phyloP scores from a whole-genome alignment of 2,888 invertebrate species.

The Agelastica alni region DNA sequence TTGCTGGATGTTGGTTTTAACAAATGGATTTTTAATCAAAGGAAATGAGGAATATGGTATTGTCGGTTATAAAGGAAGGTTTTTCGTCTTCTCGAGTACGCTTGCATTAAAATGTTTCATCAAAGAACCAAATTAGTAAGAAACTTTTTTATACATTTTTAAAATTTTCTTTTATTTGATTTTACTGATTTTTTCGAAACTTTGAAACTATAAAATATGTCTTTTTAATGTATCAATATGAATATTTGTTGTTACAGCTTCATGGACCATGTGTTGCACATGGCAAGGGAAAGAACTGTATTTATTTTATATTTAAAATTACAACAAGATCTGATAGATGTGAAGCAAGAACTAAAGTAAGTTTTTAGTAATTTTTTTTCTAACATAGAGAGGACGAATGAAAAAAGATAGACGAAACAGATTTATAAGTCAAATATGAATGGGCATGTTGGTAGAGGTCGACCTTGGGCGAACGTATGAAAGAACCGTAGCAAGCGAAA shows the following conservation, averaged over 20 bases:
- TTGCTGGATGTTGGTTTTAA: slow-evolving; percentile 65
- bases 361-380: no score
- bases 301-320: slow-evolving; percentile 72
- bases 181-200: no score
- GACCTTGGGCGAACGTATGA: no score
- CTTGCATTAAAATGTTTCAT: slow-evolving; percentile 62
- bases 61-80: slow-evolving; percentile 61
- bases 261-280: slow-evolving; percentile 58
- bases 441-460: no score
- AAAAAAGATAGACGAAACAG: no score
- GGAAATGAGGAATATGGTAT: slow-evolving; percentile 73
- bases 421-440: no score
- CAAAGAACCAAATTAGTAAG: slow-evolving; percentile 58
- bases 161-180: no score
- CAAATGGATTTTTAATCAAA: slow-evolving; percentile 71
- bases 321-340: slow-evolving; percentile 57
- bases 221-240: no score
- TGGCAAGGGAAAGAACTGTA: slow-evolving; percentile 68
- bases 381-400: no score
- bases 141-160: not conserved
- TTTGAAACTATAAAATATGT: no score
- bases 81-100: slow-evolving; percentile 68
- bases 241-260: slow-evolving; percentile 44
- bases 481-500: no score
- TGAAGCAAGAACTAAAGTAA: slow-evolving; percentile 56